Base-by-base conservation (phyloP, 2,113 vertebrate genomes). In the Willisornis vidua region DNA sequence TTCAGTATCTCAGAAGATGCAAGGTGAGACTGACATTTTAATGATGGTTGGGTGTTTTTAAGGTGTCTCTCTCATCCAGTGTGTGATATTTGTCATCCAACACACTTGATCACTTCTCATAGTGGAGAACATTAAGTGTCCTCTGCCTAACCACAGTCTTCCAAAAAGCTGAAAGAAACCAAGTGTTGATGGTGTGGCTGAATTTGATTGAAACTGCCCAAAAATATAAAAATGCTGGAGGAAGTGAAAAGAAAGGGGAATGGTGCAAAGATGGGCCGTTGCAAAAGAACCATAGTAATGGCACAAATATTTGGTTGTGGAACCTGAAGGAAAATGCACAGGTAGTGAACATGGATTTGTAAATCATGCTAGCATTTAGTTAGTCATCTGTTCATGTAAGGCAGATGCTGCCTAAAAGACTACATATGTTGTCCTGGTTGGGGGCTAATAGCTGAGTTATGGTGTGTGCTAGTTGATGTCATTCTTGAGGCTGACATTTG, bases 401-500 rank as follows among this genome's bases (percentile, higher is more conserved):
- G 37, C 71, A 66, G 51, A 66, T 46, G 8, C 66, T 85, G 43
- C 7, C 23, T 68, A 3, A 37, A 65, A 67, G 57, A 46, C 31
- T 66, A 3, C 9, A 6, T 23, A 9, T 20, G 23, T 51, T 91
- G 24, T 72, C 65, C 67, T 85, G 39, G 15, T 11, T 74, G 71
- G 20, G 33, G 35, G 8, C 24, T 87, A 7, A 41, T 35, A 77
- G 62, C 25, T 52, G 48, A 25, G 48, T n/a, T 79, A 1, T 16
- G 31, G 26, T 26, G 10, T 61, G 17, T 74, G 13, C 48, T 65
- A 65, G 9, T 55, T 72, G 46, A 82, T 71, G 14, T n/a, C 26
- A 39, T 31, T 46, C 25, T 68, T 70, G 18, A 59, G 72, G 45
- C 3, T 72, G 35, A 24, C 0, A 0, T 16, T 55, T 45, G 37